Evolutionary conservation across 2,797 vertebrate species (phyloP).

Genomic region (Argya squamiceps): DNA sequence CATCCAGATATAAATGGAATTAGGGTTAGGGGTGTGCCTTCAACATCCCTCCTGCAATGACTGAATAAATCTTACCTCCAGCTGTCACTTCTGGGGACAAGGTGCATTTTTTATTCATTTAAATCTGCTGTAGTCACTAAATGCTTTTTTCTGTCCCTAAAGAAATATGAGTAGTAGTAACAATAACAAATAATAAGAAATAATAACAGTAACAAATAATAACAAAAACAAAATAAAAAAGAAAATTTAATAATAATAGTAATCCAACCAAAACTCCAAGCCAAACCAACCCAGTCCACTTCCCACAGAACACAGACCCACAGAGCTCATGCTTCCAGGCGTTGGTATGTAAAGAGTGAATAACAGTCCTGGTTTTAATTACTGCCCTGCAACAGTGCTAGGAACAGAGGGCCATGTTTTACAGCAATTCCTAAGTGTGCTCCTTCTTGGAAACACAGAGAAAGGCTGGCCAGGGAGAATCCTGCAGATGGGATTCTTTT

Average conservation of each 20-base stretch:
- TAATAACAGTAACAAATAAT: too few species aligned
- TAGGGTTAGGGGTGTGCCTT: background rate
- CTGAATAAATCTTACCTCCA: background rate
- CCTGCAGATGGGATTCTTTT: background rate
- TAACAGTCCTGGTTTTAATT: background rate
- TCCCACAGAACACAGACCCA: background rate
- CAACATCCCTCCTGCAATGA: background rate
- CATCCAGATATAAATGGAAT: background rate
- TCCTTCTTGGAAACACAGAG: background rate
- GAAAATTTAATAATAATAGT: background rate
- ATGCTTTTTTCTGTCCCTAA: background rate
- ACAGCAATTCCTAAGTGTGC: background rate
- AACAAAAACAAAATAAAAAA: background rate
- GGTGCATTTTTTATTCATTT: background rate
- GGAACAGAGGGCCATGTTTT: background rate
- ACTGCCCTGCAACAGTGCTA: background rate
- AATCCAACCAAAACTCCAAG: background rate
- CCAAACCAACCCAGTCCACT: background rate
- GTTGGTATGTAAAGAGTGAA: background rate
- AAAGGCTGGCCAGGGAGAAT: background rate
- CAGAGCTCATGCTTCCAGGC: background rate
- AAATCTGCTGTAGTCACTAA: background rate
- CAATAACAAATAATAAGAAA: background rate
- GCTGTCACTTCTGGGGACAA: background rate
- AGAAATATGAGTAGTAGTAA: rapidly evolving